These are phyloP conservation scores for Drosophila fulvimacula DNA, from an alignment of 2,888 invertebrate species.

Conservation along the genomic window DNA sequence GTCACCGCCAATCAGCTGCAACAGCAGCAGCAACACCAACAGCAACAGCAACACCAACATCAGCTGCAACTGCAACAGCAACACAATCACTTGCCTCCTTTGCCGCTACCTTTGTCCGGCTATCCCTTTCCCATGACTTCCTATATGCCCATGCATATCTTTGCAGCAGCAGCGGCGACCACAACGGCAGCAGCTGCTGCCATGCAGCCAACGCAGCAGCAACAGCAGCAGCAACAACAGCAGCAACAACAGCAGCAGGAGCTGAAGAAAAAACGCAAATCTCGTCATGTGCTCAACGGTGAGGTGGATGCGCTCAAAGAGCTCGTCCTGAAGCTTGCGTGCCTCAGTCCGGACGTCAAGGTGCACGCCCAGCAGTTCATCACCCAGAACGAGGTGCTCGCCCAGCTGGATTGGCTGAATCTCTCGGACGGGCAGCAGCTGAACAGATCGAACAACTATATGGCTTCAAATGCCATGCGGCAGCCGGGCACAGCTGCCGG, in stretches of 20 bases:
- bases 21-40: neutral
- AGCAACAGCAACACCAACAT: neutral
- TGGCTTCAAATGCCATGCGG: neutral
- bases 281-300: conserved; percentile 37
- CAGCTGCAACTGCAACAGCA: neutral
- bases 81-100: neutral
- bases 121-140: conserved; percentile 15
- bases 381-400: conserved; percentile 54
- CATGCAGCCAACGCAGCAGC: neutral
- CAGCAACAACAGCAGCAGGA: neutral
- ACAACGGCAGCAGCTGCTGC: neutral
- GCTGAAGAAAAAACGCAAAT: conserved; percentile 21
- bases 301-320: conserved; percentile 67
- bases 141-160: conserved; percentile 23
- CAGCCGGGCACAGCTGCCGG: neutral
- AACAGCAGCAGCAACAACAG: neutral
- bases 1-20: conserved; percentile 3
- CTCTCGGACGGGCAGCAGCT: neutral
- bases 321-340: conserved; percentile 34
- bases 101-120: conserved; percentile 14
- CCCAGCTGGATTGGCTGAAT: conserved; percentile 51
- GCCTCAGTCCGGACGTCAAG: conserved; percentile 46
- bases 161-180: neutral
- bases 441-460: neutral
- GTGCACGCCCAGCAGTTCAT: conserved; percentile 51